A percentile compares a stretch with the other conserved stretches of the same genome.
Conservation (phyloP, 2,113 vertebrate genomes). For the Pristiophorus japonicus region DNA sequence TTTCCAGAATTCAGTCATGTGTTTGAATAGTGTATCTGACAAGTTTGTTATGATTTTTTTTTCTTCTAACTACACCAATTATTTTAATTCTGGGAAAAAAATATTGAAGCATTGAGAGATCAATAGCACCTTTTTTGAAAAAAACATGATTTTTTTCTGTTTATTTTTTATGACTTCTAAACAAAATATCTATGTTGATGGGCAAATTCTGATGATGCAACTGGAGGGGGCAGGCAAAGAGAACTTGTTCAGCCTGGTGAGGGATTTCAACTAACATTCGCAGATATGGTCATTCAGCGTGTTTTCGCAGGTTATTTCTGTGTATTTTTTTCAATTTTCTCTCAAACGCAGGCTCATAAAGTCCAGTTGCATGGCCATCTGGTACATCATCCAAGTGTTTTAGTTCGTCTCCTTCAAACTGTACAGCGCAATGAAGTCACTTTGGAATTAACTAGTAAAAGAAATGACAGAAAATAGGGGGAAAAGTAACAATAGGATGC, state of each 20-base stretch:
- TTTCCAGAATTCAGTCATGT: background rate
- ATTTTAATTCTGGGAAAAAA: background rate
- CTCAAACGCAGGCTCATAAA: background rate
- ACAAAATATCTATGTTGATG: background rate
- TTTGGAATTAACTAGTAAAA: background rate
- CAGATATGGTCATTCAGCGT: background rate
- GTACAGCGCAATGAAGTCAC: background rate
- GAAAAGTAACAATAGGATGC: background rate
- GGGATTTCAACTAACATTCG: background rate
- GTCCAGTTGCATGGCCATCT: background rate
- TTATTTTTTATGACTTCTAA: background rate
- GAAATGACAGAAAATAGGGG: background rate
- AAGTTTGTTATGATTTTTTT: slow-evolving; percentile 23
- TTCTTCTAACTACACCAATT: background rate
- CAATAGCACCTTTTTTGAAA: background rate
- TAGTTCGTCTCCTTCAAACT: background rate
- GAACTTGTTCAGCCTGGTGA: background rate
- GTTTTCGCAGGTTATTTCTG: background rate
- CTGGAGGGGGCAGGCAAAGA: background rate
- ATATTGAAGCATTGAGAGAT: background rate
- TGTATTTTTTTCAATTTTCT: background rate
- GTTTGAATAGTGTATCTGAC: slow-evolving; percentile 15
- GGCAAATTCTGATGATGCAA: background rate
- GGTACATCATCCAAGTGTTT: background rate
- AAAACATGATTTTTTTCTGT: background rate